phyloP scores from a whole-genome alignment of 1,140 invertebrate species.

The Achroia grisella region DNA sequence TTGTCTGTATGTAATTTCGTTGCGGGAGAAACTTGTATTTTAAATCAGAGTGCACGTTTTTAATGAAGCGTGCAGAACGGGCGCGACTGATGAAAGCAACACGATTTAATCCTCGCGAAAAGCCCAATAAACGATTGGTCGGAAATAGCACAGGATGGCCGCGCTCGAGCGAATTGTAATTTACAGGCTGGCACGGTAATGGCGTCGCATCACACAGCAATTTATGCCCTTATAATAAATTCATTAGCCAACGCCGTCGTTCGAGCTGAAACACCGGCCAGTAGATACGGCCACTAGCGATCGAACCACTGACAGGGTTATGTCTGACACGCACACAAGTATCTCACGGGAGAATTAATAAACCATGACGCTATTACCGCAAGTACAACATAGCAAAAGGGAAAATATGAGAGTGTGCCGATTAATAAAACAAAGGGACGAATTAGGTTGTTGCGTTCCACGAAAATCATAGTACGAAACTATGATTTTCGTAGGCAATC shows the following conservation, averaged over 20 bases:
- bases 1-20: constrained; percentile 27
- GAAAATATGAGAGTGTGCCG: constrained; percentile 6
- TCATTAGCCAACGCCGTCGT: constrained; percentile 42
- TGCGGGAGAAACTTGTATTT: constrained; percentile 6
- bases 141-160: constrained; percentile 35
- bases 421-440: constrained; percentile 15
- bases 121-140: constrained; percentile 52
- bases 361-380: constrained; percentile 1
- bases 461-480: too few species aligned
- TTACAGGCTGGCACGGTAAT: constrained; percentile 57
- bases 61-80: constrained; percentile 29
- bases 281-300: constrained; percentile 16
- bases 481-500: neutral
- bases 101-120: constrained; percentile 48
- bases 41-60: constrained; percentile 26
- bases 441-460: constrained; percentile 8
- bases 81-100: constrained; percentile 19
- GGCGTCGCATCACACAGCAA: constrained; percentile 59
- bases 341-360: neutral
- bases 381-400: constrained; percentile 4
- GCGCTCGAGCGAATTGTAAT: constrained; percentile 52
- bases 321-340: constrained; percentile 9
- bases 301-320: constrained; percentile 20
- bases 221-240: constrained; percentile 69
- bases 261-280: constrained; percentile 14